Base-by-base conservation (phyloP, 2,113 vertebrate genomes). In the Tenrec ecaudatus region DNA sequence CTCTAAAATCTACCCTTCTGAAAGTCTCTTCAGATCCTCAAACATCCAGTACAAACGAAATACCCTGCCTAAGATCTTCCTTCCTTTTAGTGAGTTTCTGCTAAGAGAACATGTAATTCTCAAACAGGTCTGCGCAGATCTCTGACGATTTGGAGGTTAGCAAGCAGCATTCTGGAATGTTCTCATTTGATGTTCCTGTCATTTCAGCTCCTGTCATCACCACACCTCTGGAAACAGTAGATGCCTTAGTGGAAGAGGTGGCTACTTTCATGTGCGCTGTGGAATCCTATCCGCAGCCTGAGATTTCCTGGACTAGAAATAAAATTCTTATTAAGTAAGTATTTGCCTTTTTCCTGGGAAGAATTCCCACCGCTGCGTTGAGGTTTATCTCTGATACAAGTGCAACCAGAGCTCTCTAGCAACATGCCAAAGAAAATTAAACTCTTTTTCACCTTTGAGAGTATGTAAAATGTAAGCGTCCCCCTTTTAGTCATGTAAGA, bases 261-360 rank as follows among this genome's bases (percentile, higher is more conserved):
- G 98, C 99, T 62, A 99, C 99, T 43, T 99, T 99, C 95, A 99
- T 99, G 97, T 99, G 99, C 86, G 99, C 98, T 1, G 99, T 99
- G 94, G 98, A 99, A 93, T 99, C 99, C 1, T 98, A 98, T 14
- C 99, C 99, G 3, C 97, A 98, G 57, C 98, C 99, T 0, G 99
- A 99, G 86, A 98, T 99, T 91, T 99, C 98, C 0, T 99, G 99
- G 99, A 99, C 98, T 1, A 99, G 99, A 91, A 99, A 99, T 96
- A 99, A 99, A 97, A 98, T 99, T 93, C 99, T 98, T 73, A 99
- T 99, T 95, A 98, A 98, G 99, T 99, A 97, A 96, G 98, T 93
- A 93, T 94, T 9, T 2, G 19, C 15, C 6, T 1, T 15, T 86
- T 92, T 73, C 60, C 38, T 86, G 25, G 17, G 27, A 92, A 75